phyloP scores from a whole-genome alignment of 1,140 invertebrate species.

The Drosophila saltans region DNA sequence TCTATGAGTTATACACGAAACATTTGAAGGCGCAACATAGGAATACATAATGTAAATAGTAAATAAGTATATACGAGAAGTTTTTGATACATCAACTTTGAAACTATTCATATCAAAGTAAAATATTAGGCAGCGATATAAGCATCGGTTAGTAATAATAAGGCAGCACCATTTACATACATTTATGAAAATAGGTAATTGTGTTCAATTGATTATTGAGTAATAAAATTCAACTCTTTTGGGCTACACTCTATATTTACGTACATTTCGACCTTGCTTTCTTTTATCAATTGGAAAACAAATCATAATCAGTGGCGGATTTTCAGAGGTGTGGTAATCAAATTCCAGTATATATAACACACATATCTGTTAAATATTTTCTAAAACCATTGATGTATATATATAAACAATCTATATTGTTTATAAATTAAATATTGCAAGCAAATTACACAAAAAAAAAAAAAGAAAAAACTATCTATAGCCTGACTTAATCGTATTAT shows the following conservation, averaged over 20 bases:
- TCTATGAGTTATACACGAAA: slow-evolving; percentile 45
- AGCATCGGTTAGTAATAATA: background rate
- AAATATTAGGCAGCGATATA: background rate
- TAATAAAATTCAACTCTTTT: background rate
- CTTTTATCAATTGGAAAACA: background rate
- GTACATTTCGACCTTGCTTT: slow-evolving; percentile 3
- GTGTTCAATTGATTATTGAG: background rate
- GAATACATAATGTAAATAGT: slow-evolving; percentile 51
- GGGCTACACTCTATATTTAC: background rate
- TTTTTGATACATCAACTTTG: background rate
- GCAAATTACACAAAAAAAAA: no score
- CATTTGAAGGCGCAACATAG: slow-evolving; percentile 64
- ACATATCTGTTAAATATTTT: background rate
- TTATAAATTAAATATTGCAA: no score
- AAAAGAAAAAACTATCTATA: no score
- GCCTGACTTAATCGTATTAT: no score
- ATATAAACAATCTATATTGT: no score
- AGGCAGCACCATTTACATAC: background rate
- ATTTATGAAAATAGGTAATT: background rate
- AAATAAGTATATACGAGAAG: background rate
- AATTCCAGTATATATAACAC: no score
- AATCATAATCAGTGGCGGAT: slow-evolving; percentile 2
- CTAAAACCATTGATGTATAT: background rate
- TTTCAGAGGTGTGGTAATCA: background rate
- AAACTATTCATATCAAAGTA: background rate